phyloP scores from a whole-genome alignment of 1,140 invertebrate species.

The Yoshiicerus persimilis region DNA sequence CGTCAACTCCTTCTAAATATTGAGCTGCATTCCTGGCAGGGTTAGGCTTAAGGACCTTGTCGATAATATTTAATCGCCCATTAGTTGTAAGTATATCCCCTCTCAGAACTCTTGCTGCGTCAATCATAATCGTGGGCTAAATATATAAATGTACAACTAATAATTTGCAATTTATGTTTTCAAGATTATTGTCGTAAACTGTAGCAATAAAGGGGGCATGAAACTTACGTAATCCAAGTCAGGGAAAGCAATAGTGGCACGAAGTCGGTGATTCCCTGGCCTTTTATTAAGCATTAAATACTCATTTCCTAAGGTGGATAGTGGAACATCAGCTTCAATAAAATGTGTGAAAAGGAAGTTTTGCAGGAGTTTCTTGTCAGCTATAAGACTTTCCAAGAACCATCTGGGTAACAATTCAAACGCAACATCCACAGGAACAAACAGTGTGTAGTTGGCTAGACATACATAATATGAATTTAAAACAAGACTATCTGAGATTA shows the following conservation, averaged over 20 bases:
- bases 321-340: constrained; percentile 34
- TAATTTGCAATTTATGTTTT: too few species aligned
- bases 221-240: constrained; percentile 41
- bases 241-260: constrained; percentile 38
- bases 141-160: background rate
- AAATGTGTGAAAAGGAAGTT: constrained; percentile 44
- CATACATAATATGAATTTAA: background rate
- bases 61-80: constrained; percentile 38
- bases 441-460: constrained; percentile 46
- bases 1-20: constrained; percentile 38
- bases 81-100: constrained; percentile 37
- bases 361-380: constrained; percentile 30
- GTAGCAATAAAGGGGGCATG: too few species aligned
- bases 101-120: constrained; percentile 34
- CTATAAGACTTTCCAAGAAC: constrained; percentile 34
- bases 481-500: too few species aligned
- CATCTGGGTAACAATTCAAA: constrained; percentile 39
- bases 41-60: constrained; percentile 44
- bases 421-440: constrained; percentile 43
- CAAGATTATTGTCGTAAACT: too few species aligned
- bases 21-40: constrained; percentile 22
- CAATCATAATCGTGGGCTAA: constrained; percentile 36
- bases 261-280: constrained; percentile 32
- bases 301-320: constrained; percentile 31
- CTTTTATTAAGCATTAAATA: constrained; percentile 35